Conservation (phyloP, 2,797 vertebrate species). For the Phoebastria nigripes region DNA sequence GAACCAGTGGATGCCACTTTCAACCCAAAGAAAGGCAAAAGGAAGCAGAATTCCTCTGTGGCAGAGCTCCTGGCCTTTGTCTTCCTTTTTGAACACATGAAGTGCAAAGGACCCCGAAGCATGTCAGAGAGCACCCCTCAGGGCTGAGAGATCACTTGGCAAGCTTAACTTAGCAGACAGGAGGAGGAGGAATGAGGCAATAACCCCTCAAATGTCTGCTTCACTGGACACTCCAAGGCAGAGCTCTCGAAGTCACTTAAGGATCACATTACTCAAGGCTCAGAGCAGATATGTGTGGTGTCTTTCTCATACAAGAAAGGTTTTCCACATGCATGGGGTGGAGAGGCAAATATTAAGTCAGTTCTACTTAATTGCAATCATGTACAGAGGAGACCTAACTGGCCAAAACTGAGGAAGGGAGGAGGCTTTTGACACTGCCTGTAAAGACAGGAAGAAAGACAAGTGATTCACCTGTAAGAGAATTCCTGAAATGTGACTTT, state of each 20-base stretch:
- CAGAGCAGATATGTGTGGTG: background rate
- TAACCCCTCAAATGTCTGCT: background rate
- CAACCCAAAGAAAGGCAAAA: background rate
- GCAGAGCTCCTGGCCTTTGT: background rate
- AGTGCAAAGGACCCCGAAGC: too few relatives aligned
- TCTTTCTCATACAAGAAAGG: background rate
- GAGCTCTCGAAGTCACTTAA: background rate
- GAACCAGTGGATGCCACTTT: background rate
- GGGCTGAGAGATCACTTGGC: background rate
- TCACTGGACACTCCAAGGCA: background rate
- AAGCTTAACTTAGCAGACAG: background rate
- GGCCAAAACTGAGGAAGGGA: background rate
- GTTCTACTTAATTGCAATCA: background rate
- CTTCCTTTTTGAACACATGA: background rate
- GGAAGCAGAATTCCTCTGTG: background rate
- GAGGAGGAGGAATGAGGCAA: background rate
- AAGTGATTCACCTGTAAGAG: background rate
- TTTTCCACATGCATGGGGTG: background rate
- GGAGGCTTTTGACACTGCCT: background rate
- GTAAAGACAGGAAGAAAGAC: background rate
- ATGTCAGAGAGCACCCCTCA: background rate
- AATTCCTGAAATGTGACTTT: background rate
- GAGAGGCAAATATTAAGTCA: background rate
- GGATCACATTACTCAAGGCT: background rate
- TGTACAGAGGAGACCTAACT: background rate